Evolutionary conservation across 2,797 vertebrate genomes (phyloP).

Genomic region (Megalops cyprinoides): DNA sequence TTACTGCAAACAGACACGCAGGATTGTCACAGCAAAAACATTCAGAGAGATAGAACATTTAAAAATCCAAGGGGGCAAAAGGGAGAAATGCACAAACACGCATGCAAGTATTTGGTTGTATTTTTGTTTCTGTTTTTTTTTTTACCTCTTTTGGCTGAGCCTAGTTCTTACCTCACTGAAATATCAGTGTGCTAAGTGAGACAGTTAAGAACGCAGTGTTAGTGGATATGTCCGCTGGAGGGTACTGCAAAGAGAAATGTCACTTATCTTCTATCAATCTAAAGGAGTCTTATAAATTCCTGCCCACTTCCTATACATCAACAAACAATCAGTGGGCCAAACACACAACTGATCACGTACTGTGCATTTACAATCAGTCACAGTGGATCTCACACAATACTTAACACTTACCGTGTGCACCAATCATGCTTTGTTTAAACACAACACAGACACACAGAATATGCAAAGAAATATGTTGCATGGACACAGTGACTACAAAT

Average conservation of each 20-base stretch:
- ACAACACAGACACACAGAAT: neutral
- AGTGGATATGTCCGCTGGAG: slow-evolving; percentile 62
- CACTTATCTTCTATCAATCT: slow-evolving; percentile 66
- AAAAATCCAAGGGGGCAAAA: slow-evolving; percentile 51
- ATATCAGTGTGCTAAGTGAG: slow-evolving; percentile 83
- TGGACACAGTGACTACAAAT: neutral
- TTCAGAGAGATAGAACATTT: neutral
- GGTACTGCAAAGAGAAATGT: slow-evolving; percentile 45
- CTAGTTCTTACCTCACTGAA: slow-evolving; percentile 86
- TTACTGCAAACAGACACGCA: slow-evolving; percentile 33
- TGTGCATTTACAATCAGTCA: neutral
- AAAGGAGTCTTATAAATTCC: slow-evolving; percentile 44
- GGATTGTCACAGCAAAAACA: slow-evolving; percentile 61
- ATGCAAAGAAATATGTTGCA: neutral
- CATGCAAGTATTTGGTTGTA: slow-evolving; percentile 67
- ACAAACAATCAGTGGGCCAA: neutral
- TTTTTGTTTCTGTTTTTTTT: slow-evolving; percentile 22
- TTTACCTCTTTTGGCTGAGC: slow-evolving; percentile 69
- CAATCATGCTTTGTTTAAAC: neutral
- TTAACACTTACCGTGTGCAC: neutral
- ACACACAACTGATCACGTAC: neutral
- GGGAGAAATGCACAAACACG: slow-evolving; percentile 71
- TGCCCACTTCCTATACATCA: neutral
- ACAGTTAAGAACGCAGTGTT: slow-evolving; percentile 73
- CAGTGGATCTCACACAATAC: neutral